Base-by-base conservation (phyloP, 2,797 vertebrate species). In the Aplochiton taeniatus region DNA sequence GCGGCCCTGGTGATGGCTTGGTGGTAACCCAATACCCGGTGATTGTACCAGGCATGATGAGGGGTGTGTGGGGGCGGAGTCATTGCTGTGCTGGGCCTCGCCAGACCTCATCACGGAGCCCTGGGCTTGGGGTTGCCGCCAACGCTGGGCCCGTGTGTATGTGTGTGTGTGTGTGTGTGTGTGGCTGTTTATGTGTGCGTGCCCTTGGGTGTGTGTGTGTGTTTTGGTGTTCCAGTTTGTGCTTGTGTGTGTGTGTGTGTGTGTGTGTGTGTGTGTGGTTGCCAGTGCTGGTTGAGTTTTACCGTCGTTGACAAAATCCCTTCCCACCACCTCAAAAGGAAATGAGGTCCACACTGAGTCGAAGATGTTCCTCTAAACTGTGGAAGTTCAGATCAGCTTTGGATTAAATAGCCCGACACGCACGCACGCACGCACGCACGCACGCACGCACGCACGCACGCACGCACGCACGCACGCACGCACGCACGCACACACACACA, bases 241-340 rank as follows among this genome's bases (percentile, higher is more conserved):
- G 31, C 31, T 31, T 31, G 31, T 31, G 31, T 31, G 31, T 31
- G 31, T 31, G 31, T 31, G 3, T 63, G 65, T 73, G 57, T n/a
- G n/a, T n/a, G n/a, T n/a, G n/a, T n/a, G 64, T 56, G 71, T 68
- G 58, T 45, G 14, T 31, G 31, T 31, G 47, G 12, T 17, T 72
- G 68, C 75, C 69, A 72, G 73, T 65, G 18, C 19, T 66, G 82
- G 83, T 76, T 46, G 43, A 68, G 75, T 76, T 79, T 69, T 69
- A 44, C 72, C 54, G 53, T 66, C 76, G 62, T 63, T 76, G 42
- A 70, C 60, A 74, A 74, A 67, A 31, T 31, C 31, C 2, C 31
- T 31, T 31, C 31, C 31, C 31, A 6, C 31, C 31, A 31, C 2
- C 31, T 31, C 31, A 31, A 31, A 31, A 31, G 2, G 31, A 2